Evolutionary conservation across 2,797 vertebrate species (phyloP).

Genomic region (Okamejei kenojei): DNA sequence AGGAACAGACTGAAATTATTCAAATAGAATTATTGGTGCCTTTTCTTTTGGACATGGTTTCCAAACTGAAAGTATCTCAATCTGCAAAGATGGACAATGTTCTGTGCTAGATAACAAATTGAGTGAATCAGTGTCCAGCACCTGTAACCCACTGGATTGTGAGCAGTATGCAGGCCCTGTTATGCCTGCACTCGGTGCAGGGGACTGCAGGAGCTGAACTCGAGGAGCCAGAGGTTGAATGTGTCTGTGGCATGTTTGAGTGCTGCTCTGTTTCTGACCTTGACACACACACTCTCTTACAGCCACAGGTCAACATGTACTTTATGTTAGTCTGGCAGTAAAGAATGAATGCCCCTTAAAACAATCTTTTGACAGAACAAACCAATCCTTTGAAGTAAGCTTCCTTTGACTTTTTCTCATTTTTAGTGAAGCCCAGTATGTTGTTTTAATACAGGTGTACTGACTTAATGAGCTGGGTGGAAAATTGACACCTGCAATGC

Average conservation of each 20-base stretch:
- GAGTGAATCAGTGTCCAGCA: neutral
- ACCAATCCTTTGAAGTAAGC: neutral
- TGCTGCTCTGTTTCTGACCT: neutral
- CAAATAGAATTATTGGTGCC: neutral
- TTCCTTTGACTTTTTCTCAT: neutral
- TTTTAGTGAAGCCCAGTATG: neutral
- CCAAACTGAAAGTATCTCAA: neutral
- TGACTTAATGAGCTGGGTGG: conserved; percentile 11
- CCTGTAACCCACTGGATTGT: no score
- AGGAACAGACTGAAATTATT: conserved; percentile 6
- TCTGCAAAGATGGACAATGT: neutral
- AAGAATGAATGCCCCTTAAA: neutral
- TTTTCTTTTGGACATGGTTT: neutral
- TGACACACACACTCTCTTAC: neutral
- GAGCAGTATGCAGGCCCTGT: neutral
- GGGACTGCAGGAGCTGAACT: neutral
- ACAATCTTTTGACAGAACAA: neutral
- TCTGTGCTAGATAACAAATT: neutral
- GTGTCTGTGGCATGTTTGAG: neutral
- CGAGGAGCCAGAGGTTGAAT: no score
- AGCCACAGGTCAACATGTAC: neutral
- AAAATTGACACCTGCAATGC: neutral
- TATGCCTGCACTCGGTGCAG: neutral
- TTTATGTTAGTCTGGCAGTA: no score
- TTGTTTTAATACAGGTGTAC: neutral